A percentile compares a stretch with the other conserved stretches of the same genome.
phyloP scores from a whole-genome alignment of 2,888 invertebrate species.

The Polyploca ridens region DNA sequence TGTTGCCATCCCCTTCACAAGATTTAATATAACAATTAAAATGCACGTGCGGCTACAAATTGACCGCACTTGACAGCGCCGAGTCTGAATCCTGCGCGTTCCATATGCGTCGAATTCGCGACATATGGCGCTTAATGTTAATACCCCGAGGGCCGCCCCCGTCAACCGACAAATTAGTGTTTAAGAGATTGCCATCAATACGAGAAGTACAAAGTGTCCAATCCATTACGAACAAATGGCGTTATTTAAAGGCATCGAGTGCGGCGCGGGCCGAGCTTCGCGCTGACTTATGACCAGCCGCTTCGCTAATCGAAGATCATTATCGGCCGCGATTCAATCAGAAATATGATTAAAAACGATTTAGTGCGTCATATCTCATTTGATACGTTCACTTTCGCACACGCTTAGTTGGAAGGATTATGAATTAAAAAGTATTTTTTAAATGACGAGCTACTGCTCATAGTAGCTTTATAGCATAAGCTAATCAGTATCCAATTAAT shows the following conservation, averaged over 20 bases:
- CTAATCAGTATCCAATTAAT: constrained; percentile 10
- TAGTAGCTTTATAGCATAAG: not conserved
- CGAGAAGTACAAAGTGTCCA: constrained; percentile 61
- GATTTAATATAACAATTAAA: constrained; percentile 65
- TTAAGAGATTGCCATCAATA: constrained; percentile 79
- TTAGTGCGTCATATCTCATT: constrained; percentile 55
- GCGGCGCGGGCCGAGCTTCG: constrained; percentile 18
- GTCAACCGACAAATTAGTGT: constrained; percentile 69
- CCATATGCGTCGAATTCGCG: constrained; percentile 46
- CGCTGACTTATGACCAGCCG: constrained; percentile 23
- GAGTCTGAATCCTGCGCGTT: constrained; percentile 31
- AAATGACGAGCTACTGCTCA: not conserved
- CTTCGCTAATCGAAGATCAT: constrained; percentile 74
- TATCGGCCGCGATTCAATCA: constrained; percentile 74
- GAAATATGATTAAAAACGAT: constrained; percentile 74
- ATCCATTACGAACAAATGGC: constrained; percentile 80
- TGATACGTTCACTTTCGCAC: constrained; percentile 20
- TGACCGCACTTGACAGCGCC: constrained; percentile 35
- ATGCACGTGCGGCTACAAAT: constrained; percentile 42
- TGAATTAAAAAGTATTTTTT: constrained; percentile 7
- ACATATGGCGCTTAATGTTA: constrained; percentile 70
- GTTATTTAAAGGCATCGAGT: constrained; percentile 55
- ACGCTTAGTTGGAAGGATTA: not conserved
- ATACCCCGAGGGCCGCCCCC: constrained; percentile 36
- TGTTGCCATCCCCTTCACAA: constrained; percentile 10